Base-by-base conservation (phyloP, 2,797 vertebrate genomes). In the Lagocephalus sceleratus region DNA sequence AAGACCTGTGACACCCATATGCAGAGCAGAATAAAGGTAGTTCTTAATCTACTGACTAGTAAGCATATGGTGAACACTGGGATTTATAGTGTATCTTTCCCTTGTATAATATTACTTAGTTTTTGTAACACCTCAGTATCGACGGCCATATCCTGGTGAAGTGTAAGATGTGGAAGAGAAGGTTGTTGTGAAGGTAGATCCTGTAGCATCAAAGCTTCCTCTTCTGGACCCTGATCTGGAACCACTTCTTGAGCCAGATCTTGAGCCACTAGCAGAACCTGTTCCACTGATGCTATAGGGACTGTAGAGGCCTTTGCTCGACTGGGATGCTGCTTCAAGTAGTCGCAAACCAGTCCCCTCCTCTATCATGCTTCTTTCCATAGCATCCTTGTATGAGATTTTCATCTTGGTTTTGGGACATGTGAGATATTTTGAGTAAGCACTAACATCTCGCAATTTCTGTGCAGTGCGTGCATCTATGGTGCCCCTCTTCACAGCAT, bases 391-490 rank as follows among this genome's bases (percentile, higher is more conserved):
- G 87, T 98, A 99, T 54, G 97, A 99, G 81, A 99, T 99, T 85
- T 98, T 98, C 7, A 98, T 92, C 84, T 98, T 98, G 72, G 96
- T 99, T 89, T 99, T 99, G 51, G 97, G 97, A 79, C 97, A 99
- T 47, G 95, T 99, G 79, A 99, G 93, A 73, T 99, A 99, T 87
- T 97, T 98, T 65, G 95, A 92, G 68, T 99, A 94, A 9, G 93
- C 92, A 16, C 88, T 90, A 5, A 99, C 89, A 0, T 99, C 97
- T 9, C 97, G 85, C 57, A 99, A 85, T 84, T 99, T 99, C 82
- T 98, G 96, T 22, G 94, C 96, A 0, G 95, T 97, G 55, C 95
- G 94, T 0, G 93, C 68, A 0, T 99, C 97, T 0, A 99, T 91
- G 2, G 91, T 94, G 76, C 95, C 96, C 19, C 94, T 96, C 71